Conservation (phyloP, 2,797 vertebrate species). For the Discoglossus pictus region DNA sequence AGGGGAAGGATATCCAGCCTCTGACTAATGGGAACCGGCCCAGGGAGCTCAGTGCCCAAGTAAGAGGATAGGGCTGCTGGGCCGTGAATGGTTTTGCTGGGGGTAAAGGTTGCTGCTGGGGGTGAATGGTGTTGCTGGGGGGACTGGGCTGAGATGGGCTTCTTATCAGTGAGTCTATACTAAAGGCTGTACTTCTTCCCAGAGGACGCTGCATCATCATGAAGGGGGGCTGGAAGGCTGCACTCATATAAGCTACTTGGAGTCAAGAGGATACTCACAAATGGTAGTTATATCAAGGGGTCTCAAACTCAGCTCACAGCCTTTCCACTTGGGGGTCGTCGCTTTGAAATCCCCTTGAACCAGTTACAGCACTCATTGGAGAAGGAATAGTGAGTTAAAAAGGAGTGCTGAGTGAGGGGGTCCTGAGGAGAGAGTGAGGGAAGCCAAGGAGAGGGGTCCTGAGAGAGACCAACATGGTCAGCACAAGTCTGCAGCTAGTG, state of each 20-base stretch:
- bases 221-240: constrained; percentile 82
- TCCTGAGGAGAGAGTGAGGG: too few relatives aligned
- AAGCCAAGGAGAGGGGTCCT: too few relatives aligned
- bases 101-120: too few relatives aligned
- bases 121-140: too few relatives aligned
- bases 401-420: neutral
- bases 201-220: constrained; percentile 95
- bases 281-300: neutral
- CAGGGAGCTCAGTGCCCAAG: too few relatives aligned
- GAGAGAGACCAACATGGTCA: too few relatives aligned
- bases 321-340: neutral
- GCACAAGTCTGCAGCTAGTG: too few relatives aligned
- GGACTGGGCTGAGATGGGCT: constrained; percentile 85
- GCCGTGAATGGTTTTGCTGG: too few relatives aligned
- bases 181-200: constrained; percentile 90
- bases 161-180: constrained; percentile 93
- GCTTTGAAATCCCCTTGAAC: neutral
- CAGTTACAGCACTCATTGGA: neutral
- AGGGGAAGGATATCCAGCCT: too few relatives aligned
- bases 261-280: constrained; percentile 13
- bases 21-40: too few relatives aligned
- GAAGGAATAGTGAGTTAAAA: neutral
- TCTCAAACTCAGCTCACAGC: too few relatives aligned
- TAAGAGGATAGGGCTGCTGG: too few relatives aligned
- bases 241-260: constrained; percentile 76